Conservation (phyloP, 2,888 invertebrate genomes). For the Podabrus alpinus region DNA sequence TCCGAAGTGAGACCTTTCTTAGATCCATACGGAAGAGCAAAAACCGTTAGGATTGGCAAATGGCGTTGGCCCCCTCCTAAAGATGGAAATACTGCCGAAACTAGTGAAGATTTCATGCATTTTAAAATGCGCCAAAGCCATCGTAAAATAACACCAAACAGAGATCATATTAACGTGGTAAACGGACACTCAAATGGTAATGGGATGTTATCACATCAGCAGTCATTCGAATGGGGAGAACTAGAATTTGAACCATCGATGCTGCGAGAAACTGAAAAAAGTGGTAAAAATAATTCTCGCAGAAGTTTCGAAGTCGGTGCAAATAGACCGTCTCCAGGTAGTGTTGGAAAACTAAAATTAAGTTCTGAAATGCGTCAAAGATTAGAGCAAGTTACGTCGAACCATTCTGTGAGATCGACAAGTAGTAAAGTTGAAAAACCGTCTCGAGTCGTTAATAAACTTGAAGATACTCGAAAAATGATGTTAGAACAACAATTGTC, state of each 20-base stretch:
- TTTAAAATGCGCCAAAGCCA: conserved; percentile 84
- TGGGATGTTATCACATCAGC: conserved; percentile 10
- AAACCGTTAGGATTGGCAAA: conserved; percentile 93
- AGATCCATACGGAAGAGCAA: conserved; percentile 90
- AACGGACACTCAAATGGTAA: conserved; percentile 40
- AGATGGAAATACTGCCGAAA: conserved; percentile 67
- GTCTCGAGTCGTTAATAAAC: conserved; percentile 73
- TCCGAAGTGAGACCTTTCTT: conserved; percentile 82
- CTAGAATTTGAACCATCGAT: conserved; percentile 70
- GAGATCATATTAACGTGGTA: conserved; percentile 50
- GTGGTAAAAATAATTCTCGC: conserved; percentile 43
- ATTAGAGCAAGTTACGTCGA: conserved; percentile 85
- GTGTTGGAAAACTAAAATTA: conserved; percentile 86
- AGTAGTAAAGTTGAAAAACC: conserved; percentile 72
- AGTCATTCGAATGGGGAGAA: conserved; percentile 80
- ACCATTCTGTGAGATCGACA: conserved; percentile 81
- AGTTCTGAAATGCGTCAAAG: conserved; percentile 92
- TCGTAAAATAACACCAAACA: conserved; percentile 77
- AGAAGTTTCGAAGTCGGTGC: conserved; percentile 82
- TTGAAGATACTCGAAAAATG: conserved; percentile 83
- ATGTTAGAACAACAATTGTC: conserved; percentile 85
- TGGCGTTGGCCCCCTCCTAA: conserved; percentile 95
- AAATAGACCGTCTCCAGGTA: conserved; percentile 80
- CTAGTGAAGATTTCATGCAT: conserved; percentile 81
- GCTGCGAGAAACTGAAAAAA: conserved; percentile 43